Conservation (phyloP, 2,797 vertebrate species). For the Harpagifer antarcticus region DNA sequence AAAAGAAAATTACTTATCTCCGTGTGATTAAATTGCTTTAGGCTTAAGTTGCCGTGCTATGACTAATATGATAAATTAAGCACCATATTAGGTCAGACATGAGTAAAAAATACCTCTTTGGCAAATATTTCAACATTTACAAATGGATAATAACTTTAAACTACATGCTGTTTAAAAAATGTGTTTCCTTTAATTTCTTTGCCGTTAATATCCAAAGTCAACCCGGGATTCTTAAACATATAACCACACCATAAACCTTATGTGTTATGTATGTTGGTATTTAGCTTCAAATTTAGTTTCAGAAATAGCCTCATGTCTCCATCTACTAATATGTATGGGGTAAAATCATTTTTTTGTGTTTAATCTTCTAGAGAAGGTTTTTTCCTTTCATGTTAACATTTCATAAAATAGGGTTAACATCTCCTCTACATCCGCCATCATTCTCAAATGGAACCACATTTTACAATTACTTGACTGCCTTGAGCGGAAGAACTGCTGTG, state of each 20-base stretch:
- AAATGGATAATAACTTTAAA: background rate
- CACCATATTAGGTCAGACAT: background rate
- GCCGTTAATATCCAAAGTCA: background rate
- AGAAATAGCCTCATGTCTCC: background rate
- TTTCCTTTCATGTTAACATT: background rate
- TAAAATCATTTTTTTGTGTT: no score
- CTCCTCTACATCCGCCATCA: background rate
- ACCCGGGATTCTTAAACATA: background rate
- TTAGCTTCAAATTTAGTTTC: background rate
- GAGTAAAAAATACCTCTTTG: slow-evolving; percentile 2
- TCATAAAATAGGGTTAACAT: slow-evolving; percentile 1
- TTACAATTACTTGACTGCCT: slow-evolving; percentile 9
- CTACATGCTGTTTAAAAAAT: background rate
- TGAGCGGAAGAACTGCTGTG: background rate
- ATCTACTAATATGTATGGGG: no score
- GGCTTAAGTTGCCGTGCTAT: background rate
- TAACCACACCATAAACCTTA: background rate
- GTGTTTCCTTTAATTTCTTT: background rate
- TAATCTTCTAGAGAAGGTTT: background rate
- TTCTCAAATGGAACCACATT: slow-evolving; percentile 3
- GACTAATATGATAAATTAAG: background rate
- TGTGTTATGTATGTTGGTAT: background rate
- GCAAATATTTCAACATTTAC: background rate
- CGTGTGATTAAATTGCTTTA: background rate
- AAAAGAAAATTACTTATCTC: background rate